A percentile compares a stretch with the other conserved stretches of the same genome.
Evolutionary conservation across 2,888 invertebrate genomes (phyloP).

Genomic region (Omphaloscelis lunosa): DNA sequence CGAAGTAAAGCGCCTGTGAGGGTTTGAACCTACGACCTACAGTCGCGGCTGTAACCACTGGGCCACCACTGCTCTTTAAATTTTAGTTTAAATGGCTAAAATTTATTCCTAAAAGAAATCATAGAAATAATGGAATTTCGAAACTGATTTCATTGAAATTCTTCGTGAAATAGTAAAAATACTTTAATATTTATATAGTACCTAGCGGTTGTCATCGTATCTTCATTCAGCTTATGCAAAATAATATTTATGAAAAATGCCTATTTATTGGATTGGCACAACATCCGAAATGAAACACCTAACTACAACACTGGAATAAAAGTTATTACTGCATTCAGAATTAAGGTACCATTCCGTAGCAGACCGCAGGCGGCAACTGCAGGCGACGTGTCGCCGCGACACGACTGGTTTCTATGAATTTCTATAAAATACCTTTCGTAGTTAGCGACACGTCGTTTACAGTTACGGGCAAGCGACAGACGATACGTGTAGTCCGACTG

Average conservation of each 20-base stretch:
- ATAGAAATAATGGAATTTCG: neutral
- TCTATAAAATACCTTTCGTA: too few relatives aligned
- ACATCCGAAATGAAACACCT: neutral
- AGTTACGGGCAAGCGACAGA: too few relatives aligned
- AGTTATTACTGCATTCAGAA: neutral
- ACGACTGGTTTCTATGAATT: too few relatives aligned
- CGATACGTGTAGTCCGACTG: too few relatives aligned
- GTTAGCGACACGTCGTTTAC: too few relatives aligned
- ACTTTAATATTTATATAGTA: neutral
- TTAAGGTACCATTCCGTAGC: too few relatives aligned
- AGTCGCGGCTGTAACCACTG: too few relatives aligned
- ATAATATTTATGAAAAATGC: neutral
- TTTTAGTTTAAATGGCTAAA: neutral
- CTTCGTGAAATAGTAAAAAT: neutral
- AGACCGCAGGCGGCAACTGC: too few relatives aligned
- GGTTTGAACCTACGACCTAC: too few relatives aligned
- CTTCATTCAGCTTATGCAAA: neutral
- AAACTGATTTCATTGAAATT: slow-evolving; percentile 1
- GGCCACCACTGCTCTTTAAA: too few relatives aligned
- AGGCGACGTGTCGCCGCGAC: too few relatives aligned
- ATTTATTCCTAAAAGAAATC: neutral
- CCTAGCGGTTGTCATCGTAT: neutral
- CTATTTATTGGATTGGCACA: neutral
- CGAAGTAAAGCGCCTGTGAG: too few relatives aligned
- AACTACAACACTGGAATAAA: neutral